Percentiles rank a stretch among this genome's conserved stretches.
Evolutionary conservation across 2,113 vertebrate genomes (phyloP).

Genomic region (Myotis davidii): DNA sequence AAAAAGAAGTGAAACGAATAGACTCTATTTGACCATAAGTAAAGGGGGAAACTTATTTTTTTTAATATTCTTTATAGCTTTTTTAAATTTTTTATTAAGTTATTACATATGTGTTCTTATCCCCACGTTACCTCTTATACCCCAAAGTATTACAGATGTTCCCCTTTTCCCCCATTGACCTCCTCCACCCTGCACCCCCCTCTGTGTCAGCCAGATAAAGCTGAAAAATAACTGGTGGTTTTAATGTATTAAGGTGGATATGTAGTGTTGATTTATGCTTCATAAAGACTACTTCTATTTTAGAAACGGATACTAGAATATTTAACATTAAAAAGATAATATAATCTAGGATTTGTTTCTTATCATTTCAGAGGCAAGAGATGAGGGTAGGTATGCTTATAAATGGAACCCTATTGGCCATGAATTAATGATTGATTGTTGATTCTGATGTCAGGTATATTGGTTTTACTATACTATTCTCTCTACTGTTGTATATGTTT

Average conservation of each 20-base stretch:
- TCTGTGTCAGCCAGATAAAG: not conserved
- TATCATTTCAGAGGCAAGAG: conserved; percentile 22
- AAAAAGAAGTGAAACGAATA: not conserved
- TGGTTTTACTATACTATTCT: not conserved
- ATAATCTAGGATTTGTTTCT: conserved; percentile 12
- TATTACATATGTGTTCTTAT: too few species aligned
- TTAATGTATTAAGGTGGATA: not conserved
- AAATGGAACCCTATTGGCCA: not conserved
- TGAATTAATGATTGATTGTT: not conserved
- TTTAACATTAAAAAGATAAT: conserved; percentile 18
- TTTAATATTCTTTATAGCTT: too few species aligned
- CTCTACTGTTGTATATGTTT: not conserved
- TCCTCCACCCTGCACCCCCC: too few species aligned
- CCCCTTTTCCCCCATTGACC: too few species aligned
- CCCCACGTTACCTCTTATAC: too few species aligned
- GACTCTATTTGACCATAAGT: not conserved
- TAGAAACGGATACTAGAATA: conserved; percentile 1
- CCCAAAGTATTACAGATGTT: too few species aligned
- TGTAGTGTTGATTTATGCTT: not conserved
- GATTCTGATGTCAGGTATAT: not conserved
- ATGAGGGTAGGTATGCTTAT: not conserved
- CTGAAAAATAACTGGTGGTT: not conserved
- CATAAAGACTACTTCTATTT: not conserved
- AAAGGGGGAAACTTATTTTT: not conserved
- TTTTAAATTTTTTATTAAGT: too few species aligned